Conservation (phyloP, 2,888 invertebrate species). For the Heliconius ethilla region DNA sequence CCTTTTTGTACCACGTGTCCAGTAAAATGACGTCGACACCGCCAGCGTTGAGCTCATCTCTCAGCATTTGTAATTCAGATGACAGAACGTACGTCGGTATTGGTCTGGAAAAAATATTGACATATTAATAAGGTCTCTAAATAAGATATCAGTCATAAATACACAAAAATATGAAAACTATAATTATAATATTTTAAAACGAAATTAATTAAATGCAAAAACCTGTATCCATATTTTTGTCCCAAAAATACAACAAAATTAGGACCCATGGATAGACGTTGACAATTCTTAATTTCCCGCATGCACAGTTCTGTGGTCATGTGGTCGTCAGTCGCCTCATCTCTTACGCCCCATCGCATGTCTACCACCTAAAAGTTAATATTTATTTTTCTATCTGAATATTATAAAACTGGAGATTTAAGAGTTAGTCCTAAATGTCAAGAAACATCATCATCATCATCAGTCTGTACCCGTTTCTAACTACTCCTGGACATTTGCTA, state of each 20-base stretch:
- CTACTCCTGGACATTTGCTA: no score
- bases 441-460: no score
- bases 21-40: constrained; percentile 91
- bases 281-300: constrained; percentile 98
- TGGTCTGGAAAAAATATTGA: constrained; percentile 81
- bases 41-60: constrained; percentile 91
- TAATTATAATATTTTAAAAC: no score
- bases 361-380: constrained; percentile 92
- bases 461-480: no score
- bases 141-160: no score
- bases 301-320: constrained; percentile 99
- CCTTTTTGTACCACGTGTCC: constrained; percentile 97
- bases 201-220: background rate
- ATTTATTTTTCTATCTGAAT: background rate
- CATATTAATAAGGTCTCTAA: no score
- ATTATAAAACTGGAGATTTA: no score
- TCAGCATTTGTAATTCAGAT: constrained; percentile 92
- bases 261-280: constrained; percentile 97
- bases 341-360: constrained; percentile 99
- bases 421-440: no score
- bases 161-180: no score
- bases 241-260: constrained; percentile 99
- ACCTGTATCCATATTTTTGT: constrained; percentile 97
- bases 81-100: constrained; percentile 97
- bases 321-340: constrained; percentile 99